These are phyloP conservation scores for Campoplex nolae DNA, from an alignment of 2,888 invertebrate genomes.

Conservation along the genomic window DNA sequence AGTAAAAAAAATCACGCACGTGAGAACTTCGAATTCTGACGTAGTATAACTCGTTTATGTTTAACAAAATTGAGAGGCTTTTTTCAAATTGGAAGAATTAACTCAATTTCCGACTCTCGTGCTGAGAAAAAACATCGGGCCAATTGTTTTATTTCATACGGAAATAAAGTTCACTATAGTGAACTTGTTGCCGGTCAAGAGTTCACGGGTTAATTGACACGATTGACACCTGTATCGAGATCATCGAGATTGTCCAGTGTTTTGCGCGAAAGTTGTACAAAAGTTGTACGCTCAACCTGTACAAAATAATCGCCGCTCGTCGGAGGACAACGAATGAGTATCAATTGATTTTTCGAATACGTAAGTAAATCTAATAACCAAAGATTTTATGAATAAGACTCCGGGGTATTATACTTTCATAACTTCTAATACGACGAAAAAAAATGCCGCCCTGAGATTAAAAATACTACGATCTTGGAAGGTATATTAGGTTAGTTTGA, in stretches of 20 bases:
- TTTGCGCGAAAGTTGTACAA: not conserved
- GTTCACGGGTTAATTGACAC: not conserved
- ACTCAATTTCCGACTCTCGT: not conserved
- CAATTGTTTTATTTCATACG: not conserved
- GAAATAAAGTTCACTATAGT: not conserved
- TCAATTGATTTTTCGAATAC: slow-evolving; percentile 10
- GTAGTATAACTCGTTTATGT: slow-evolving; percentile 5
- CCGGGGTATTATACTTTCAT: not conserved
- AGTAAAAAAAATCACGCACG: slow-evolving; percentile 34
- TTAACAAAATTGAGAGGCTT: not conserved
- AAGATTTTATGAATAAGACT: not conserved
- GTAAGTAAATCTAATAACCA: slow-evolving; percentile 28
- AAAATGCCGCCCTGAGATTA: not conserved
- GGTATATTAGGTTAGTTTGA: slow-evolving; percentile 31
- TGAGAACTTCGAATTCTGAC: slow-evolving; percentile 18
- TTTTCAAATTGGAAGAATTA: not conserved
- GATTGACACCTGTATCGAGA: slow-evolving; percentile 20
- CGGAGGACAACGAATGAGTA: slow-evolving; percentile 15
- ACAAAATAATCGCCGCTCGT: slow-evolving; percentile 7
- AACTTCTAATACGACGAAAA: not conserved
- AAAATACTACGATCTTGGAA: not conserved
- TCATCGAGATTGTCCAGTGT: slow-evolving; percentile 6
- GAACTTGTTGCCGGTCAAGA: not conserved
- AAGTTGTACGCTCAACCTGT: not conserved
- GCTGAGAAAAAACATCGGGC: not conserved